Conservation (phyloP, 2,113 vertebrate species). For the Orthonyx spaldingii region DNA sequence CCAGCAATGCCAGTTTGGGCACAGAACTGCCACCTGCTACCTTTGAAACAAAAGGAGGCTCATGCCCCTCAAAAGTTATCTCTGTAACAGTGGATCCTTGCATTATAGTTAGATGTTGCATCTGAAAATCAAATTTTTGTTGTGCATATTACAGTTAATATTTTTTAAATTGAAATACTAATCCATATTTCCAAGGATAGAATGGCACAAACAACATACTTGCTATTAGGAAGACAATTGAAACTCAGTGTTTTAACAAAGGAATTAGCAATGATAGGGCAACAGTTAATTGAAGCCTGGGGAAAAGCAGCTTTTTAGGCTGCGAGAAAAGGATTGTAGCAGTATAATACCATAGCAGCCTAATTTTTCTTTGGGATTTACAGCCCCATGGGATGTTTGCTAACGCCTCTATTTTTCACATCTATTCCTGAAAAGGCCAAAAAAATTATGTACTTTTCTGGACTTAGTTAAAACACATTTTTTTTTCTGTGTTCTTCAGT, state of each 20-base stretch:
- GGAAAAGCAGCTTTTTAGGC: conserved; percentile 55
- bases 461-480: not conserved
- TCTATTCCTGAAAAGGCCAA: not conserved
- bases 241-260: conserved; percentile 67
- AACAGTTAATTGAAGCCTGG: conserved; percentile 57
- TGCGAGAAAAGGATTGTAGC: conserved; percentile 48
- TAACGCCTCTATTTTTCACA: not conserved
- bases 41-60: conserved; percentile 80
- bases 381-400: conserved; percentile 11
- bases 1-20: conserved; percentile 73
- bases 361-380: conserved; percentile 68
- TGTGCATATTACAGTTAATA: conserved; percentile 70
- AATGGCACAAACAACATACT: conserved; percentile 69
- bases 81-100: conserved; percentile 93
- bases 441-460: not conserved
- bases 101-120: conserved; percentile 89
- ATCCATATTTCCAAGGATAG: conserved; percentile 63
- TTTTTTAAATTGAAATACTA: not conserved
- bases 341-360: conserved; percentile 54
- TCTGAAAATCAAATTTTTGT: conserved; percentile 76
- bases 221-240: conserved; percentile 68
- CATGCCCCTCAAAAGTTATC: conserved; percentile 88
- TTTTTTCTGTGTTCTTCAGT: not conserved
- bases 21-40: conserved; percentile 76
- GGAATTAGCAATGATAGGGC: conserved; percentile 45